Conservation (phyloP, 2,888 invertebrate species). For the Oligia fasciuncula region DNA sequence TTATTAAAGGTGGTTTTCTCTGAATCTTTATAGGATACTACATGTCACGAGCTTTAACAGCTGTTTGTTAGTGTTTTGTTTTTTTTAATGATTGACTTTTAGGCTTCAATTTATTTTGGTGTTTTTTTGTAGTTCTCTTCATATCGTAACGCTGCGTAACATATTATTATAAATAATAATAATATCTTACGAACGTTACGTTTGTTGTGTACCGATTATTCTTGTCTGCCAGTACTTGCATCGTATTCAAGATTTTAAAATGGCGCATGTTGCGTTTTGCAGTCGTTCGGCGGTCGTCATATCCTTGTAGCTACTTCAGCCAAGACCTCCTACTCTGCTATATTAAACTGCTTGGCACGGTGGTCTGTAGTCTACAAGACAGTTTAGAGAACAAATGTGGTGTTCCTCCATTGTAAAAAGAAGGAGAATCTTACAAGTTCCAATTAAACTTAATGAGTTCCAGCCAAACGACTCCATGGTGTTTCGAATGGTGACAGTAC, state of each 20-base stretch:
- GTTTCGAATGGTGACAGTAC: background rate
- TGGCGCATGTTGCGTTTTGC: background rate
- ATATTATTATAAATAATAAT: too few relatives aligned
- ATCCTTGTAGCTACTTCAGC: constrained; percentile 19
- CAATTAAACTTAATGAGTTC: constrained; percentile 1
- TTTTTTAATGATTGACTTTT: background rate
- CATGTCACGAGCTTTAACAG: background rate
- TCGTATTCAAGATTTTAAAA: constrained; percentile 12
- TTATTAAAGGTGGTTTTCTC: background rate
- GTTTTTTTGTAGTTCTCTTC: background rate
- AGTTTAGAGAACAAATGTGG: background rate
- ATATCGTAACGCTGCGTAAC: background rate
- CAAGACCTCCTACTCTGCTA: constrained; percentile 44
- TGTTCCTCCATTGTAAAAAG: background rate
- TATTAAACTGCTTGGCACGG: constrained; percentile 40
- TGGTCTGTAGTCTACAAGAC: constrained; percentile 27
- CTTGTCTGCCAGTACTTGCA: background rate
- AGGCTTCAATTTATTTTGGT: background rate
- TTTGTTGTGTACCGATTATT: background rate
- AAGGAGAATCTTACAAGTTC: background rate
- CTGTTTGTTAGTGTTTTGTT: background rate
- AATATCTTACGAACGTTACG: background rate
- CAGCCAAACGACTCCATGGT: constrained; percentile 13
- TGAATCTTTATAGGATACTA: background rate
- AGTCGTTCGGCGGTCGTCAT: constrained; percentile 24